phyloP scores from a whole-genome alignment of 2,888 invertebrate species.

The Endomychus coccineus region DNA sequence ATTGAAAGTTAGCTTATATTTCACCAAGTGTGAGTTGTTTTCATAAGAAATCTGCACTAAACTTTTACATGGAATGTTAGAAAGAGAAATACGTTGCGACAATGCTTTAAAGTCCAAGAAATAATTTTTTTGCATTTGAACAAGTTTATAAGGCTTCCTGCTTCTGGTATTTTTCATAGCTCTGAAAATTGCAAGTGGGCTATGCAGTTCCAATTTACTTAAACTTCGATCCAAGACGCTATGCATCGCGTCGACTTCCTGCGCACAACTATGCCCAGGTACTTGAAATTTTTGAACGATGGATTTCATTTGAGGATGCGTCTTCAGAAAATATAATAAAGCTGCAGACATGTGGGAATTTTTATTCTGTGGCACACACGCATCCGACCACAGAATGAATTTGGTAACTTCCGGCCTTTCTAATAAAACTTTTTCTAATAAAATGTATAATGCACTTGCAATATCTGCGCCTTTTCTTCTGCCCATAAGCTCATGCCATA shows the following conservation, averaged over 20 bases:
- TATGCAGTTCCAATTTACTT: conserved; percentile 6
- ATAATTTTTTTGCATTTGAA: conserved; percentile 7
- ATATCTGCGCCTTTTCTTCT: too few species aligned
- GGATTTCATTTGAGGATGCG: conserved; percentile 1
- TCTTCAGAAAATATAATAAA: conserved; percentile 8
- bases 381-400: conserved; percentile 12
- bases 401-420: too few species aligned
- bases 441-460: too few species aligned
- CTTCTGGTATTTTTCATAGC: conserved; percentile 1
- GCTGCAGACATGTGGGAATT: conserved; percentile 7
- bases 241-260: conserved; percentile 10
- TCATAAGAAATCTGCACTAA: too few species aligned
- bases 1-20: too few species aligned
- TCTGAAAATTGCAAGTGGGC: conserved; percentile 5
- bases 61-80: too few species aligned
- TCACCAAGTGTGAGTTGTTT: too few species aligned
- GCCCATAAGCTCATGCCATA: too few species aligned
- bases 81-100: too few species aligned
- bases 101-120: too few species aligned
- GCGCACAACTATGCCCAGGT: conserved; percentile 9
- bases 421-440: too few species aligned
- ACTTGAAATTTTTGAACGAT: conserved; percentile 10
- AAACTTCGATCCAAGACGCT: conserved; percentile 5
- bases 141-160: conserved; percentile 6
- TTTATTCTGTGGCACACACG: conserved; percentile 13